Base-by-base conservation (phyloP, 1,140 invertebrate genomes). In the Rhagoletis pomonella region DNA sequence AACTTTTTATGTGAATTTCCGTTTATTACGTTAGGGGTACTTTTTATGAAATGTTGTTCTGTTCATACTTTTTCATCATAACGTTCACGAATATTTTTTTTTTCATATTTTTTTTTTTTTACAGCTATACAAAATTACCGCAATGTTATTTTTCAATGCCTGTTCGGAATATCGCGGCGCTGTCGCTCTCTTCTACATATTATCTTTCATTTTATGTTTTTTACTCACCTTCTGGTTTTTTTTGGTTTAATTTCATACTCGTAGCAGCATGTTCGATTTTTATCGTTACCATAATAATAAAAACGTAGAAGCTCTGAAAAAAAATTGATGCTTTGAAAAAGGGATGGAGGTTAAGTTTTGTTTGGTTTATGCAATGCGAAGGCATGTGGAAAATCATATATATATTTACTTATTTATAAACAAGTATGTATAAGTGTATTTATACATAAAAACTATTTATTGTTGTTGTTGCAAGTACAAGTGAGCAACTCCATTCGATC, bases 11-110 rank as follows among this genome's bases (percentile, higher is more conserved):
- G 73, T 58, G 73, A 55, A 81, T 81, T 81, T 81, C 73, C 73
- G 73, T 81, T 81, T 81, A 81, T 55, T 81, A 81, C 73, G 73
- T 81, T 81, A 55, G 73, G 73, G 73, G 73, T 81, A 81, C 73
- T 81, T 81, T 81, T 81, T 81, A 47, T 81, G 73, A 58, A 81
- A 81, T 50, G 73, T 81, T 81, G 50, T 81, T 81, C 73, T 81
- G 19, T 81, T 19, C 73, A 81, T 81, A 81, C 42, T 81, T 81
- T 67, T 81, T 81, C 55, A 58, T 81, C 73, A 81, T 81, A 55
- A 81, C 47, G 73, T 12, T 81, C 39, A 55, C 47, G 73, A 81
- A 81, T 81, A 7, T 77, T n/a, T 9, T 14, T 7, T 19, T 58
- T 42, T 19, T 55, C 19, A n/a, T 81, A 55, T 81, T 19, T 55